A percentile compares a stretch with the other conserved stretches of the same genome.
These are phyloP conservation scores for Circaetus cinerascens DNA, from an alignment of 2,113 vertebrate genomes.

Conservation along the genomic window DNA sequence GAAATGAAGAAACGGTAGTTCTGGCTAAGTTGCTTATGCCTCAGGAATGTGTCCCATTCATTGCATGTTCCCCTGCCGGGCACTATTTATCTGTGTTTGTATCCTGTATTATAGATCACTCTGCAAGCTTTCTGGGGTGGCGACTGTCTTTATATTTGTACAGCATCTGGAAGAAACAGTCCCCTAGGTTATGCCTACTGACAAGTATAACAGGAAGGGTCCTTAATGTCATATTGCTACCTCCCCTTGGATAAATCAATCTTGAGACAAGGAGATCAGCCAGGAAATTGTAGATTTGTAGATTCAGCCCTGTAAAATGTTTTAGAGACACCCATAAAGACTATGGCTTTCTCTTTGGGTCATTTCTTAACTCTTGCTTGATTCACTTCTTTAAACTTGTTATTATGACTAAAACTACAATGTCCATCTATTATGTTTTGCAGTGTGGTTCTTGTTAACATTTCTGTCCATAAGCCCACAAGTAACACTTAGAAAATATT, in stretches of 20 bases:
- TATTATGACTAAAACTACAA: not conserved
- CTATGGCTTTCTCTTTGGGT: not conserved
- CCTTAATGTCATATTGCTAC: not conserved
- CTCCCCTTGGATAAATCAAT: not conserved
- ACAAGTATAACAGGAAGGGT: not conserved
- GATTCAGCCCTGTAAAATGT: not conserved
- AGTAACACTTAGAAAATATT: not conserved
- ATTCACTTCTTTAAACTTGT: not conserved
- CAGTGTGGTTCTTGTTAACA: not conserved
- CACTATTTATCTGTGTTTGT: not conserved
- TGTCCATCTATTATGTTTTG: not conserved
- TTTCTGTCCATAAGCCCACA: not conserved
- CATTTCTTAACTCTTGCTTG: not conserved
- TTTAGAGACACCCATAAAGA: not conserved
- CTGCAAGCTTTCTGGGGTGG: not conserved
- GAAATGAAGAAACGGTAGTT: not conserved
- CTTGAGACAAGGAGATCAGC: not conserved
- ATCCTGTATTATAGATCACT: not conserved
- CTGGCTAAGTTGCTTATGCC: not conserved
- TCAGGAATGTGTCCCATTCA: not conserved
- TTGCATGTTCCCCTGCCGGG: not conserved
- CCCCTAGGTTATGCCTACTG: not conserved
- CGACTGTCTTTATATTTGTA: not conserved
- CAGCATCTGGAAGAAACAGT: not conserved
- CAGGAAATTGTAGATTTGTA: not conserved